These are phyloP conservation scores for Steinernema hermaphroditum DNA, from an alignment of 2,888 invertebrate species.

Conservation along the genomic window DNA sequence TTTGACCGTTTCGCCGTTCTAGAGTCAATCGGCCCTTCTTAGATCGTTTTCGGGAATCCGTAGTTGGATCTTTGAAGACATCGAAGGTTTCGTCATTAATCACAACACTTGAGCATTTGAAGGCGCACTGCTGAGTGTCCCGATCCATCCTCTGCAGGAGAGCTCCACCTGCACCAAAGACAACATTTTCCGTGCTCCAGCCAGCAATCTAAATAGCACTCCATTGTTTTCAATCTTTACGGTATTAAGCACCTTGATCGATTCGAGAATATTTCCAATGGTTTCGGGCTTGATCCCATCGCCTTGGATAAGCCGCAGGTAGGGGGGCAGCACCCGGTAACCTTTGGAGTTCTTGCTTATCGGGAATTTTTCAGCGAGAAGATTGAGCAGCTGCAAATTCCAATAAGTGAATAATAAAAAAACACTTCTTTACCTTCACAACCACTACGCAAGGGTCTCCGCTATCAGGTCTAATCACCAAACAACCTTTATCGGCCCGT, in stretches of 20 bases:
- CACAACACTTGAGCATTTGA: constrained; percentile 69
- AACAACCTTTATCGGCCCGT: constrained; percentile 58
- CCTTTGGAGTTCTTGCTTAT: constrained; percentile 68
- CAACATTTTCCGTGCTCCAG: constrained; percentile 70
- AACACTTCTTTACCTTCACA: constrained; percentile 65
- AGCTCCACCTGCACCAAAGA: constrained; percentile 70
- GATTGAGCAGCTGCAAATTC: constrained; percentile 67
- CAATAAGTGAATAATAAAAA: neutral
- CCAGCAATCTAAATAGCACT: constrained; percentile 41
- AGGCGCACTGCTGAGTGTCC: constrained; percentile 71
- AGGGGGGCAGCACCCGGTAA: constrained; percentile 68
- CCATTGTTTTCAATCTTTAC: neutral
- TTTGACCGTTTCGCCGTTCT: constrained; percentile 61
- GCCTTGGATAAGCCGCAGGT: constrained; percentile 69
- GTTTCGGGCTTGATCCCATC: constrained; percentile 70
- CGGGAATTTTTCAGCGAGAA: constrained; percentile 68
- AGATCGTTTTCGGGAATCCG: constrained; percentile 69
- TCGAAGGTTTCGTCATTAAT: constrained; percentile 69
- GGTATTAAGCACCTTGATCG: constrained; percentile 62
- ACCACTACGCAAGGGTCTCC: constrained; percentile 69
- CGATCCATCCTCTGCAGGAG: constrained; percentile 69
- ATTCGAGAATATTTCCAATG: constrained; percentile 67
- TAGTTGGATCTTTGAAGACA: constrained; percentile 70
- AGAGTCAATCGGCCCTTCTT: constrained; percentile 69
- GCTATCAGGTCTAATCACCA: constrained; percentile 71